Conservation (phyloP, 1,140 invertebrate species). For the Nebria ingens region DNA sequence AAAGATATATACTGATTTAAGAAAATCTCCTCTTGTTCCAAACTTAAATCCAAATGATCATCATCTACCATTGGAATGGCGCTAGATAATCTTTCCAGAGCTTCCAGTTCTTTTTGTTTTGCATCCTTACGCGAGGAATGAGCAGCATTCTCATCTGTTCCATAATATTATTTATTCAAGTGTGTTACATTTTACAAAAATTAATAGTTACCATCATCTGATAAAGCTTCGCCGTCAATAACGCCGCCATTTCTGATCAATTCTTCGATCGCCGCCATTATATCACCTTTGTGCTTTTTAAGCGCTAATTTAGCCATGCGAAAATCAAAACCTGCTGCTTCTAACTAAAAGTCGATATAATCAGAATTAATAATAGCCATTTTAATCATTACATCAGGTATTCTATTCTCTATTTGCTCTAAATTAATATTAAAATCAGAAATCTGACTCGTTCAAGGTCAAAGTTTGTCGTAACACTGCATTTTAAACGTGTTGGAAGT, state of each 20-base stretch:
- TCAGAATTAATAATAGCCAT: background rate
- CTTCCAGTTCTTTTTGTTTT: slow-evolving; percentile 34
- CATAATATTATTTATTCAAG: background rate
- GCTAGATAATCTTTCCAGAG: slow-evolving; percentile 45
- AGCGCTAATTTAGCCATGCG: slow-evolving; percentile 43
- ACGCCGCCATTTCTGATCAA: slow-evolving; percentile 34
- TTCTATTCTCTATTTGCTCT: no score
- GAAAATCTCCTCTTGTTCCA: slow-evolving; percentile 47
- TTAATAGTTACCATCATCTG: slow-evolving; percentile 15
- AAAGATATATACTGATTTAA: slow-evolving; percentile 48
- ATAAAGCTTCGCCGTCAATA: slow-evolving; percentile 23
- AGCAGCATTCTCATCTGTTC: background rate
- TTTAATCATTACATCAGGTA: slow-evolving; percentile 17
- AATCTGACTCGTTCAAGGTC: no score
- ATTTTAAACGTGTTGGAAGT: no score
- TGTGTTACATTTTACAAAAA: slow-evolving; percentile 9
- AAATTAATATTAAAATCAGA: no score
- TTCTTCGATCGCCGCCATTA: slow-evolving; percentile 44
- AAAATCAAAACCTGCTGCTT: slow-evolving; percentile 49
- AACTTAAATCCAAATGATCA: slow-evolving; percentile 48
- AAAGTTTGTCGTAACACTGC: no score
- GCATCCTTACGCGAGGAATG: slow-evolving; percentile 13
- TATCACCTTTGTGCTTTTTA: slow-evolving; percentile 40
- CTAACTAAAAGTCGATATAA: slow-evolving; percentile 31
- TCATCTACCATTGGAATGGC: slow-evolving; percentile 47